Conservation (phyloP, 2,113 vertebrate species). For the Nothocercus nigrocapillus region DNA sequence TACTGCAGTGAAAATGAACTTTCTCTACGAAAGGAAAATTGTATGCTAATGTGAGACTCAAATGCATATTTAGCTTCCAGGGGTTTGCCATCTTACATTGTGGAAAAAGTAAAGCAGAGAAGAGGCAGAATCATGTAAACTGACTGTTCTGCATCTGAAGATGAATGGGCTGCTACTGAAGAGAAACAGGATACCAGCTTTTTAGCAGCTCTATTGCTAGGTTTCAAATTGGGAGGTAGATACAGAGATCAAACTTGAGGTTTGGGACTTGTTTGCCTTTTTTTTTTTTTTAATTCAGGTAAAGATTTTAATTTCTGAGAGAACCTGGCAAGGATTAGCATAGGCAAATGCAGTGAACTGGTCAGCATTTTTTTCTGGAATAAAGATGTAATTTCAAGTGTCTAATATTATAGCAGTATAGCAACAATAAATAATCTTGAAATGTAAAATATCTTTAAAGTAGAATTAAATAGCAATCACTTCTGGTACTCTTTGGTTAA, state of each 20-base stretch:
- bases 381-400: not conserved
- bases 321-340: slow-evolving; percentile 43
- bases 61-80: not conserved
- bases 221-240: slow-evolving; percentile 78
- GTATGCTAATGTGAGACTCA: slow-evolving; percentile 2
- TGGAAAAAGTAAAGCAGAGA: slow-evolving; percentile 61
- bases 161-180: slow-evolving; percentile 89
- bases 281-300: not conserved
- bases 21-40: slow-evolving; percentile 60
- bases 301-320: slow-evolving; percentile 42
- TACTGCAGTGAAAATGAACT: slow-evolving; percentile 14
- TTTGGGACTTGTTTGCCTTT: not conserved
- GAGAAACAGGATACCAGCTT: slow-evolving; percentile 87
- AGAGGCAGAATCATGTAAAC: slow-evolving; percentile 69
- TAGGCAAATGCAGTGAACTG: not conserved
- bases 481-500: not conserved
- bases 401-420: slow-evolving; percentile 28
- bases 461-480: not conserved
- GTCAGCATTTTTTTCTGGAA: not conserved
- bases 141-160: slow-evolving; percentile 67
- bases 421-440: slow-evolving; percentile 14
- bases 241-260: slow-evolving; percentile 56
- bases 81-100: slow-evolving; percentile 36
- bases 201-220: slow-evolving; percentile 81
- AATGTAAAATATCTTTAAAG: slow-evolving; percentile 20